Base-by-base conservation (phyloP, 2,113 vertebrate species). In the Oryzias celebensis region DNA sequence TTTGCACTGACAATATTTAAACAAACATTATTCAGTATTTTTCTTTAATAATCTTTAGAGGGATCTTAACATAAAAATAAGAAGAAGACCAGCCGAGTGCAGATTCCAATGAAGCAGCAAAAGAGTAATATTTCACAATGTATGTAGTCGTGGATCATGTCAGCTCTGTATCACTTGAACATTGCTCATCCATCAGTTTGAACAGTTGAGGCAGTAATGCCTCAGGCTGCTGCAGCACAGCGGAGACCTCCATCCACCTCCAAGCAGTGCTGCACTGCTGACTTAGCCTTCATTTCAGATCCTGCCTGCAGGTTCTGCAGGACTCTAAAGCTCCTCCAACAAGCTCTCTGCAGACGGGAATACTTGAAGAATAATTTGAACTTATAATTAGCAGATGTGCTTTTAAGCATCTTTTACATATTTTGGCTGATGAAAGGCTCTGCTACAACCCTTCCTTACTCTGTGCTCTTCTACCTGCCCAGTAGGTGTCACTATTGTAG, bases 221-320 rank as follows among this genome's bases (percentile, higher is more conserved):
- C 57, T 7, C 31, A 56, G 52, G 60, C 44, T 56, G 45, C 52
- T 44, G 67, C 45, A 62, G 46, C 7, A 44, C 45, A 56, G 53
- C 52, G 56, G 41, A 62, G 59, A 22, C 50, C 53, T 62, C 7
- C 52, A 57, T 5, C 52, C 23, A 48, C 54, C 17, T 51, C 42
- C 46, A 23, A 59, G 28, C 52, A 23, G 12, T 28, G 22, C 36
- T 24, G 23, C 14, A 12, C 36, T 62, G 58, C 44, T 42, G 36
- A 36, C 10, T 36, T 36, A 36, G 31, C 49, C 36, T 18, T 52
- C 31, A 55, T 44, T 28, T 28, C 36, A 46, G 57, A 62, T 41
- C 18, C 24, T 45, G 23, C 12, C 20, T 53, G n/a, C 42, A 60
- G 26, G 28, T 41, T 26, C 20, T 52, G 20, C 7, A 42, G 14